Conservation (phyloP, 1,140 invertebrate species). For the Drosophila setifemur region DNA sequence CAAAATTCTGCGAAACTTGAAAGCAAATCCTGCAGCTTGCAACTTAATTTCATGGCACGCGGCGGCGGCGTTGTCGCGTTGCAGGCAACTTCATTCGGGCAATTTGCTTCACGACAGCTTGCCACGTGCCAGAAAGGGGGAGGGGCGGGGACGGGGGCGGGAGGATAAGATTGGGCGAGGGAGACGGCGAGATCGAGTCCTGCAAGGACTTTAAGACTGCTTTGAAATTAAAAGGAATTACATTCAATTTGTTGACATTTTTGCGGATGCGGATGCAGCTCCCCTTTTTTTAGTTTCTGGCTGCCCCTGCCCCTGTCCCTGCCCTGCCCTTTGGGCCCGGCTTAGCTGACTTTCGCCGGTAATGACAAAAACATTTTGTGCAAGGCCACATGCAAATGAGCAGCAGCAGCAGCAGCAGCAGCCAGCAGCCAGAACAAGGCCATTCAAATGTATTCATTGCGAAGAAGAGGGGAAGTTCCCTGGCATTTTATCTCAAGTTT, state of each 20-base stretch:
- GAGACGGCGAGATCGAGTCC: conserved; percentile 37
- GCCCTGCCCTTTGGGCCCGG: conserved; percentile 10
- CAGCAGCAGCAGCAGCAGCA: conserved; percentile 34
- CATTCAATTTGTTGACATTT: conserved; percentile 75
- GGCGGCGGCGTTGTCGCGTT: conserved; percentile 35
- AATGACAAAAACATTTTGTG: conserved; percentile 72
- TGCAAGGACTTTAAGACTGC: conserved; percentile 52
- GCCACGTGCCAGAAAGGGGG: conserved; percentile 47
- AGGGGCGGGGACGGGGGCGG: background rate
- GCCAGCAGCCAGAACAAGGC: conserved; percentile 25
- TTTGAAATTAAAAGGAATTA: conserved; percentile 70
- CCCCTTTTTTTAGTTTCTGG: conserved; percentile 32
- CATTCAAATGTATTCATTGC: conserved; percentile 41
- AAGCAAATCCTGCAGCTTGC: conserved; percentile 76
- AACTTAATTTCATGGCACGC: conserved; percentile 76
- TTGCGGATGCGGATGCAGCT: conserved; percentile 33
- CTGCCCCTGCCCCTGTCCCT: too few relatives aligned
- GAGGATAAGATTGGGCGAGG: conserved; percentile 3
- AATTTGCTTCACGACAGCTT: conserved; percentile 68
- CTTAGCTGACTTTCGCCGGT: conserved; percentile 51
- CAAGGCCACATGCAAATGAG: conserved; percentile 73
- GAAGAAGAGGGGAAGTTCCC: conserved; percentile 14
- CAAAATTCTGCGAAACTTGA: conserved; percentile 72
- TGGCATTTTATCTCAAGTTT: conserved; percentile 67
- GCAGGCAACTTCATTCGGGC: conserved; percentile 73